A percentile compares a stretch with the other conserved stretches of the same genome.
These are phyloP conservation scores for Drosophila algonquin DNA, from an alignment of 2,888 invertebrate genomes.

Conservation along the genomic window DNA sequence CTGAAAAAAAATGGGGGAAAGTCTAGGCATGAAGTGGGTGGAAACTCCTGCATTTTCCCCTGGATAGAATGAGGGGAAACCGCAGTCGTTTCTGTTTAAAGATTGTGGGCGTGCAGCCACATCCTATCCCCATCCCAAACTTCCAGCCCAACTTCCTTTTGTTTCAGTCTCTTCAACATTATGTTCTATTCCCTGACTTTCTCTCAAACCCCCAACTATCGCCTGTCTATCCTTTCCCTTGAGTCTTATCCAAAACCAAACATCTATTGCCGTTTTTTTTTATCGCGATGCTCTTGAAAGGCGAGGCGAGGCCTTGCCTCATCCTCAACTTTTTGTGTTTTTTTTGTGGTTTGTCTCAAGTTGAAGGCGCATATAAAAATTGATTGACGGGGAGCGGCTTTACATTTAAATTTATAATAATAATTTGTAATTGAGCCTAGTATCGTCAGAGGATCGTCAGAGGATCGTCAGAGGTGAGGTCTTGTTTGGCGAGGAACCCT, in stretches of 20 bases:
- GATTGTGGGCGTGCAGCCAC: conserved; percentile 22
- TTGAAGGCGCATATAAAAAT: conserved; percentile 72
- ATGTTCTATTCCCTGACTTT: conserved; percentile 28
- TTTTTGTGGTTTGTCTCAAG: conserved; percentile 47
- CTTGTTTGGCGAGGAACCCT: conserved; percentile 15
- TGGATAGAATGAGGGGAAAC: background rate
- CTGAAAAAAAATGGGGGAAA: conserved; percentile 21
- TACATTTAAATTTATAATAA: conserved; percentile 36
- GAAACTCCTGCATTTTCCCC: conserved; percentile 2
- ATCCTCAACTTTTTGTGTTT: conserved; percentile 26
- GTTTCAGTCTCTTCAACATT: background rate
- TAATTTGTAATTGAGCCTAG: conserved; percentile 26
- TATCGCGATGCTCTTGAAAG: conserved; percentile 82
- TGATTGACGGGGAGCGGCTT: conserved; percentile 49
- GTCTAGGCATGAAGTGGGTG: conserved; percentile 27
- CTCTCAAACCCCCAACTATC: conserved; percentile 1
- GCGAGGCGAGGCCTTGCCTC: conserved; percentile 45
- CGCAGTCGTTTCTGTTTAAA: conserved; percentile 10
- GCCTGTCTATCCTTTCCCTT: conserved; percentile 10
- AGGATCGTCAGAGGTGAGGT: conserved; percentile 19
- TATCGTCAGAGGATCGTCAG: conserved; percentile 6
- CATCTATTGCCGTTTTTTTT: conserved; percentile 53
- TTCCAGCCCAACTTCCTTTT: conserved; percentile 16
- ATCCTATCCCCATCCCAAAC: background rate
- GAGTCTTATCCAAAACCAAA: conserved; percentile 34